phyloP scores from a whole-genome alignment of 1,140 invertebrate species.

The Drosophila mauritiana region DNA sequence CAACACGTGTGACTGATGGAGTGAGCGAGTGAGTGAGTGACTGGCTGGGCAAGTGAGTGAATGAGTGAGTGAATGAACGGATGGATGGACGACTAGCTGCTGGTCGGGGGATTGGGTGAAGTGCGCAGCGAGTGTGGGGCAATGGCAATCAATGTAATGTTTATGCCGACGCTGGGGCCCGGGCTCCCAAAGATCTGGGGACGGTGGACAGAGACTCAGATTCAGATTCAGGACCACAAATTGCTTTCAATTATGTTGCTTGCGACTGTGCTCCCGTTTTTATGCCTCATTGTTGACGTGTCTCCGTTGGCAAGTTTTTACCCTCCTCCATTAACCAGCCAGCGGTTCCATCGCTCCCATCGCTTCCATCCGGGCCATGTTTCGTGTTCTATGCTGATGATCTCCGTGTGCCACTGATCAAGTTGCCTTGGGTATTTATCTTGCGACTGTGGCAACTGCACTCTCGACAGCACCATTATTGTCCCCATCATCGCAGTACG shows the following conservation, averaged over 20 bases:
- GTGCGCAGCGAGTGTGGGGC: slow-evolving; percentile 47
- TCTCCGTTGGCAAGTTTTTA: slow-evolving; percentile 52
- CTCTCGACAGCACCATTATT: slow-evolving; percentile 60
- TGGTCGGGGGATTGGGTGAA: slow-evolving; percentile 6
- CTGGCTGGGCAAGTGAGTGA: slow-evolving; percentile 43
- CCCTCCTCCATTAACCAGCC: slow-evolving; percentile 15
- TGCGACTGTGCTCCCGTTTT: slow-evolving; percentile 75
- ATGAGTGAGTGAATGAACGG: slow-evolving; percentile 29
- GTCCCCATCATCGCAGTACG: slow-evolving; percentile 27
- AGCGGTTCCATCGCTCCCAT: not conserved
- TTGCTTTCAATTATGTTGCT: slow-evolving; percentile 83
- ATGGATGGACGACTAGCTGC: slow-evolving; percentile 1
- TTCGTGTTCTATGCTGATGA: slow-evolving; percentile 64
- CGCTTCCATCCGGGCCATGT: slow-evolving; percentile 54
- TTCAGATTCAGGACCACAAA: slow-evolving; percentile 66
- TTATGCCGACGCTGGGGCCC: slow-evolving; percentile 64
- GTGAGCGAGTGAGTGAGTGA: slow-evolving; percentile 47
- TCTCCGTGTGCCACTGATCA: slow-evolving; percentile 66
- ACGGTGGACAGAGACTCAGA: slow-evolving; percentile 10
- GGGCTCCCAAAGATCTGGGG: slow-evolving; percentile 17
- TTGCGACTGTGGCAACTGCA: slow-evolving; percentile 62
- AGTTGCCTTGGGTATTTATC: slow-evolving; percentile 63
- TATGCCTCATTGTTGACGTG: slow-evolving; percentile 75
- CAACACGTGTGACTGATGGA: slow-evolving; percentile 73
- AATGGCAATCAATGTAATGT: slow-evolving; percentile 79